These are phyloP conservation scores for Amphibalanus amphitrite DNA, from an alignment of 1,140 invertebrate genomes.

Conservation along the genomic window DNA sequence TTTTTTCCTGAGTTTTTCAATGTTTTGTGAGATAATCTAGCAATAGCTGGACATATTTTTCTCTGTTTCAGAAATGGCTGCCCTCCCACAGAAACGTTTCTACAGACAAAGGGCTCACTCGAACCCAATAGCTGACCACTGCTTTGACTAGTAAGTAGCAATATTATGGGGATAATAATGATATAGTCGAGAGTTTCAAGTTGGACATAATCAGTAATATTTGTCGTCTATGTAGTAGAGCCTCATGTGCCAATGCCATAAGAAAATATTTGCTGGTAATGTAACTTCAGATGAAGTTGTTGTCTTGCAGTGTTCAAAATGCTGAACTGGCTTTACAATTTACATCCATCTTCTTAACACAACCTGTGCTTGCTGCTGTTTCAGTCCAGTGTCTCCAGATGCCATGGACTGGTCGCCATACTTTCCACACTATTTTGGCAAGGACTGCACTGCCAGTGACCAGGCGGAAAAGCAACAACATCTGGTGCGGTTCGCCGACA, in stretches of 20 bases:
- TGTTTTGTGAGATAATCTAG: no score
- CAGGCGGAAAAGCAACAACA: conserved; percentile 21
- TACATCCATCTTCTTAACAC: background rate
- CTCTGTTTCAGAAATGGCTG: conserved; percentile 14
- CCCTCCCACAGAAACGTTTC: conserved; percentile 78
- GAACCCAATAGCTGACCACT: conserved; percentile 95
- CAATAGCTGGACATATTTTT: no score
- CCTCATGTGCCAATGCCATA: background rate
- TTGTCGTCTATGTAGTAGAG: background rate
- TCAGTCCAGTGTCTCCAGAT: conserved; percentile 45
- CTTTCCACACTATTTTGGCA: conserved; percentile 44
- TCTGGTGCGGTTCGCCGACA: conserved; percentile 57
- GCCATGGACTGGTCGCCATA: conserved; percentile 55
- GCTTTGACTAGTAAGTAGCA: conserved; percentile 81
- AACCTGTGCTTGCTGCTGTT: conserved; percentile 27
- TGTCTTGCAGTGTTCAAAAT: background rate
- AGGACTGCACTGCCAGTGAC: conserved; percentile 19
- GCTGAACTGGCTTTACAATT: background rate
- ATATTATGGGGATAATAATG: conserved; percentile 10
- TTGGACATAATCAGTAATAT: background rate
- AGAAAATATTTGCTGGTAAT: background rate
- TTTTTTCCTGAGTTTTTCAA: no score
- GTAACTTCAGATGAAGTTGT: background rate
- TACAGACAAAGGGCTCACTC: conserved; percentile 94
- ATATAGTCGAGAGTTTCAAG: background rate